Conservation (phyloP, 2,888 invertebrate genomes). For the Sphaerophoria rueppellii region DNA sequence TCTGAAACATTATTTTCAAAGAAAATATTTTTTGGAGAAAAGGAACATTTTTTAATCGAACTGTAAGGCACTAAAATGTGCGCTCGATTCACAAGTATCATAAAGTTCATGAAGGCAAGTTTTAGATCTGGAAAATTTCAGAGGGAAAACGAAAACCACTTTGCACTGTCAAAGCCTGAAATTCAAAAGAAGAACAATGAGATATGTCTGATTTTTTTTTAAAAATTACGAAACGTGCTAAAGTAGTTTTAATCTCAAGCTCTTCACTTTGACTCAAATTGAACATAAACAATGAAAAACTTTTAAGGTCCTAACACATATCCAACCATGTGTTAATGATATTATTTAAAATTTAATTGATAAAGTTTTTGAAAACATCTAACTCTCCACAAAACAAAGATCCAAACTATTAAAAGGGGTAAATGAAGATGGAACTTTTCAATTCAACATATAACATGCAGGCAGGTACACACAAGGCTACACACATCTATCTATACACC, state of each 20-base stretch:
- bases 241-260: neutral
- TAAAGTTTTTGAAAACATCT: conserved; percentile 46
- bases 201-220: neutral
- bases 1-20: conserved; percentile 1
- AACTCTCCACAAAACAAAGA: conserved; percentile 17
- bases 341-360: conserved; percentile 57
- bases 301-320: neutral
- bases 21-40: neutral
- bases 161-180: too few species aligned
- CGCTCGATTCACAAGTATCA: conserved; percentile 11
- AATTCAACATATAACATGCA: conserved; percentile 48
- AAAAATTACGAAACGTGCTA: too few species aligned
- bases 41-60: conserved; percentile 49
- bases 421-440: conserved; percentile 60
- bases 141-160: too few species aligned
- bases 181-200: neutral
- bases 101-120: neutral
- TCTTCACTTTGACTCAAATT: neutral
- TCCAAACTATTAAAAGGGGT: neutral
- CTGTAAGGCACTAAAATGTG: conserved; percentile 46
- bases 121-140: too few species aligned
- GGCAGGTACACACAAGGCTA: neutral
- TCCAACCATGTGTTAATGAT: conserved; percentile 14
- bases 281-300: neutral
- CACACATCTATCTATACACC: conserved; percentile 8